phyloP scores from a whole-genome alignment of 2,888 invertebrate genomes.

The Rhaphigaster nebulosa region DNA sequence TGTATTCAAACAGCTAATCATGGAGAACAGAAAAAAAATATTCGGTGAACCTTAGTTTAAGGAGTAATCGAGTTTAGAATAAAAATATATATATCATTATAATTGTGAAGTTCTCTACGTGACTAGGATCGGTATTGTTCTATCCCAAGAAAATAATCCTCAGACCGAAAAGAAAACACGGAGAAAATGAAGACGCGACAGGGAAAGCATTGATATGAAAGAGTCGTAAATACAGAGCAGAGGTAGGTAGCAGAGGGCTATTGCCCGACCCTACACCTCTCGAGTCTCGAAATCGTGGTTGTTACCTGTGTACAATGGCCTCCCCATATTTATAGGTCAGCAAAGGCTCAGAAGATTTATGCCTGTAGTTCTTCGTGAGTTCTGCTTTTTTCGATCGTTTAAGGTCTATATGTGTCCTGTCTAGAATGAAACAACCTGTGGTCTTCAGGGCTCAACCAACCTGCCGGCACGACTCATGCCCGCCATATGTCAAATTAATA shows the following conservation, averaged over 20 bases:
- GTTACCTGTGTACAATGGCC: constrained; percentile 3
- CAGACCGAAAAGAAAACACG: not conserved
- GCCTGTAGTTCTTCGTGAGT: not conserved
- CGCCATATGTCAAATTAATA: not conserved
- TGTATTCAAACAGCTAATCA: no score
- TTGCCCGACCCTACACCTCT: not conserved
- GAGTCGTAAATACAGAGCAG: not conserved
- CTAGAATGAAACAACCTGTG: not conserved
- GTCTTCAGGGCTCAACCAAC: not conserved
- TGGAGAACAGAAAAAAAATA: no score
- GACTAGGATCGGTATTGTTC: not conserved
- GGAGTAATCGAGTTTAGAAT: no score
- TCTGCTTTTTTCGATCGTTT: not conserved
- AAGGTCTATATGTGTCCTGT: not conserved
- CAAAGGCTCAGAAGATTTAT: not conserved
- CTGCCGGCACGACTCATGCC: not conserved
- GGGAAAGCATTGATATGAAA: not conserved
- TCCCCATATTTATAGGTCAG: not conserved
- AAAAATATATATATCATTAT: no score
- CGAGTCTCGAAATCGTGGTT: not conserved
- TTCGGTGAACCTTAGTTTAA: no score
- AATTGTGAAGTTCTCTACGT: not conserved
- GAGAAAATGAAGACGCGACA: not conserved
- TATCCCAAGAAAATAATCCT: not conserved
- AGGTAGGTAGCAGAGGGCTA: no score